A percentile compares a stretch with the other conserved stretches of the same genome.
Conservation (phyloP, 1,140 invertebrate species). For the Epicauta chinensis region DNA sequence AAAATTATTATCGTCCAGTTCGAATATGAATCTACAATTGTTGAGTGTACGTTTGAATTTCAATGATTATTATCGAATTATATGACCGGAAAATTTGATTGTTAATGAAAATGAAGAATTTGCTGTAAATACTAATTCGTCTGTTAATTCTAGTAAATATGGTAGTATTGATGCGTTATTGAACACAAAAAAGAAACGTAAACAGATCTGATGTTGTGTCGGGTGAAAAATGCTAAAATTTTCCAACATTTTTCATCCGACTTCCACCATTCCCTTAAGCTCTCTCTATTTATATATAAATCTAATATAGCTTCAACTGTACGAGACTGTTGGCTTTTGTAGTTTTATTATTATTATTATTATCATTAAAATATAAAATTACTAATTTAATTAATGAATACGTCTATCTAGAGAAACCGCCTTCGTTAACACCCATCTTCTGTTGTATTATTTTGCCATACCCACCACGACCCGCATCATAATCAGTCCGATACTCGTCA, state of each 20-base stretch:
- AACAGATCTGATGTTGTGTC: constrained; percentile 38
- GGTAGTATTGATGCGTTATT: constrained; percentile 34
- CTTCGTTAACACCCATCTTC: constrained; percentile 52
- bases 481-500: constrained; percentile 92
- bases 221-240: constrained; percentile 25
- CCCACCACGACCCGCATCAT: constrained; percentile 91
- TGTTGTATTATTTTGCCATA: constrained; percentile 92
- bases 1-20: constrained; percentile 42
- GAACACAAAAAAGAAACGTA: constrained; percentile 29
- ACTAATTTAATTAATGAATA: no score
- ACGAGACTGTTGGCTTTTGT: no score
- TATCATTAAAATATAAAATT: no score
- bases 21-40: constrained; percentile 69
- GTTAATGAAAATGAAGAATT: background rate
- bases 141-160: constrained; percentile 25
- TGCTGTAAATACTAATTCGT: background rate
- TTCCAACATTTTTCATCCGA: no score
- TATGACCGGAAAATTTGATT: constrained; percentile 29
- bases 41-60: constrained; percentile 87
- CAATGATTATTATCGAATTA: constrained; percentile 77
- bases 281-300: no score
- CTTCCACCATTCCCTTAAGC: background rate
- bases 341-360: no score
- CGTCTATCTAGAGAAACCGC: constrained; percentile 26
- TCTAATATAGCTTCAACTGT: no score